phyloP scores from a whole-genome alignment of 2,888 invertebrate species.

The Creontiades dilutus region DNA sequence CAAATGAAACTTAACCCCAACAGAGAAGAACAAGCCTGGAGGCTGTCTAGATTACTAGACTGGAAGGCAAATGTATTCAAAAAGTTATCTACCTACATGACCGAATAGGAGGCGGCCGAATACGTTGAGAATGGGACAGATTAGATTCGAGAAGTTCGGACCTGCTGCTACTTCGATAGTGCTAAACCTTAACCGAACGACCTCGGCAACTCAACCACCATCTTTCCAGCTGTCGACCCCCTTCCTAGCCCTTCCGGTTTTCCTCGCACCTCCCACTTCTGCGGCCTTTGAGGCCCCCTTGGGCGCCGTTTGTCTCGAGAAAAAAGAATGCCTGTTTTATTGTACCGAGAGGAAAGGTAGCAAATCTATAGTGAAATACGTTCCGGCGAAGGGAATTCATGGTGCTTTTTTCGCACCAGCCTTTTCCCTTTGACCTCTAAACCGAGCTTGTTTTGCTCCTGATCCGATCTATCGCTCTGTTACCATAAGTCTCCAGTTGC shows the following conservation, averaged over 20 bases:
- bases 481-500: constrained; percentile 14
- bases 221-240: constrained; percentile 11
- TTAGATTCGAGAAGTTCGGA: background rate
- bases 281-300: constrained; percentile 47
- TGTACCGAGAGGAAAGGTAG: constrained; percentile 44
- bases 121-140: background rate
- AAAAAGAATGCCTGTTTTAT: constrained; percentile 60
- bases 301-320: constrained; percentile 40
- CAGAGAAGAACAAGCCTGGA: background rate
- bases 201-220: constrained; percentile 20
- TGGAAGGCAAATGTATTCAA: constrained; percentile 11
- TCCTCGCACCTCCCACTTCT: constrained; percentile 6
- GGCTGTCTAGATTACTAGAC: background rate
- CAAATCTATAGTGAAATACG: constrained; percentile 62
- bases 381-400: background rate
- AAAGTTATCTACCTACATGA: background rate
- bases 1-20: too few relatives aligned
- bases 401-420: background rate
- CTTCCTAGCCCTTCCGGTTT: background rate
- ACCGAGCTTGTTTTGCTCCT: constrained; percentile 49
- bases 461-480: constrained; percentile 52
- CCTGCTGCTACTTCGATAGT: background rate
- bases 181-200: background rate
- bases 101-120: background rate
- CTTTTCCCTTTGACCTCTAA: background rate